Evolutionary conservation across 2,113 vertebrate species (phyloP), one percentile per base, ranked within the genome.

Genomic region (Hirundichthys speculiger): DNA sequence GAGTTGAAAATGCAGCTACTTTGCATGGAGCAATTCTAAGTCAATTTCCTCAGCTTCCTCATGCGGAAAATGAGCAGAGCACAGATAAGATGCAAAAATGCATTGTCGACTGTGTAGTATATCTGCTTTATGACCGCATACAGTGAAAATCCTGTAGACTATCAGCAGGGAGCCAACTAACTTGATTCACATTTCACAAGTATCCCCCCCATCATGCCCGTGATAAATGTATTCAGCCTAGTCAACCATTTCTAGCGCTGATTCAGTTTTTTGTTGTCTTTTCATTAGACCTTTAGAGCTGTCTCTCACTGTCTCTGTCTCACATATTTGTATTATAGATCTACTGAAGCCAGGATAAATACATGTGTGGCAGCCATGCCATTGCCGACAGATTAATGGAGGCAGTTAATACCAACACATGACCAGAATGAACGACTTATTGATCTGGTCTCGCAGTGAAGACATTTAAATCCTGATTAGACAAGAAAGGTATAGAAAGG

Each of bases 31-130:
- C 81, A 88, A 86, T 86, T 80, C 77, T 64, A 76, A 91, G 84
- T 88, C 90, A 90, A 91, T 93, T 92, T 91, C 82, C 88, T 64
- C 47, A 75, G 83, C 70, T 77, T 85, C 68, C 50, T 81, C 89
- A 90, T 83, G 90, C 80, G 61, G 80, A 92, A 93, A 93, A 92
- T 92, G 83, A 90, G 80, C 70, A 57, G 73, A 79, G 77, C 66
- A 24, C 22, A 83, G 87, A 91, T 91, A 90, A 88, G 83, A 90
- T 78, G 75, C 57, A 47, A 76, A 77, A 64, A 73, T 78, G 67
- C 79, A 76, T 82, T 53, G 67, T 77, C 61, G 58, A 76, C 69
- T 74, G 71, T 77, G 74, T 83, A 52, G 75, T 86, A 69, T 86
- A 83, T 86, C 82, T 75, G 79, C 77, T 86, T 82, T 85, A 77